Conservation (phyloP, 2,888 invertebrate species). For the Drosophila ezoana region DNA sequence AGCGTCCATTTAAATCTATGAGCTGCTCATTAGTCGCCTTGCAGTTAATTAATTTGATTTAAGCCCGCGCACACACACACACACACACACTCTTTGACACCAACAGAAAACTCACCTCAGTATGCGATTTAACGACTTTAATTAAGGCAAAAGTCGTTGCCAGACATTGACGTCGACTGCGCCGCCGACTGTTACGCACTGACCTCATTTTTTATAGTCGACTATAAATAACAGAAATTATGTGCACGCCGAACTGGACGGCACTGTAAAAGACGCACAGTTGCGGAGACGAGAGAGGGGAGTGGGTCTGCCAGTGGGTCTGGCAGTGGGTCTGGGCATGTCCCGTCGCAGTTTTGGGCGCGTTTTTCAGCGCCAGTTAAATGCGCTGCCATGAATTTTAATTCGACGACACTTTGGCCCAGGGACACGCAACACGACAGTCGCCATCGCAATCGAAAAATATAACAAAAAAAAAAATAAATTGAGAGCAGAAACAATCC, state of each 20-base stretch:
- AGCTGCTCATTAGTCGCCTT: constrained; percentile 64
- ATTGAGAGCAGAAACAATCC: constrained; percentile 5
- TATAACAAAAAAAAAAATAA: constrained; percentile 20
- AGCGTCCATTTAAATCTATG: constrained; percentile 66
- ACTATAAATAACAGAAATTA: constrained; percentile 78
- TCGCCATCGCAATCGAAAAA: constrained; percentile 44
- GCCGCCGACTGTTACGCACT: constrained; percentile 58
- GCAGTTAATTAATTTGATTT: constrained; percentile 70
- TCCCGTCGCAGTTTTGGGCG: constrained; percentile 51
- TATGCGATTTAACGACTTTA: constrained; percentile 70
- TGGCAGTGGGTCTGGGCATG: constrained; percentile 1
- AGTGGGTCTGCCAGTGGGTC: not conserved
- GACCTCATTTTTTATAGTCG: constrained; percentile 74
- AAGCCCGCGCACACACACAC: constrained; percentile 29
- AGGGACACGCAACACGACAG: constrained; percentile 69
- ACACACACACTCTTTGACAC: constrained; percentile 1
- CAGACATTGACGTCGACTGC: constrained; percentile 53
- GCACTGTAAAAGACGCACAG: constrained; percentile 36
- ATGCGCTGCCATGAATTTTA: constrained; percentile 77
- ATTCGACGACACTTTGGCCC: constrained; percentile 74
- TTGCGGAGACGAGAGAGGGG: constrained; percentile 1
- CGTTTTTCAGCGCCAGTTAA: constrained; percentile 67
- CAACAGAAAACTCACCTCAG: constrained; percentile 29
- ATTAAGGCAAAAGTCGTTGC: constrained; percentile 66
- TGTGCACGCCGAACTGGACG: constrained; percentile 68